Conservation (phyloP, 2,888 invertebrate genomes). For the Nycteola revayana region DNA sequence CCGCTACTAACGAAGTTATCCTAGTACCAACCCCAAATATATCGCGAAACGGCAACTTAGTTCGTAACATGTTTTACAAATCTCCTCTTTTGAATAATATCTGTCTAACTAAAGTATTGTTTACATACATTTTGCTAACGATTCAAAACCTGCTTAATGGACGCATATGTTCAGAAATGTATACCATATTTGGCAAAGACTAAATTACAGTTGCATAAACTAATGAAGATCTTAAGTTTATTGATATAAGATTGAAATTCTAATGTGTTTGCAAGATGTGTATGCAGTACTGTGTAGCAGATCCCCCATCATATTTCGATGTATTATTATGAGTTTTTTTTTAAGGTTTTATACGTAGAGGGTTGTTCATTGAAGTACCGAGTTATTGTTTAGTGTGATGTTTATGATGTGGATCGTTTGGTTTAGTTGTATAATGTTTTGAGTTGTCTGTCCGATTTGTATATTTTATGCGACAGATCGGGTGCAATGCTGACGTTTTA, state of each 20-base stretch:
- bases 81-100: slow-evolving; percentile 10
- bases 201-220: neutral
- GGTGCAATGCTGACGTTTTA: too few relatives aligned
- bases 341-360: slow-evolving; percentile 19
- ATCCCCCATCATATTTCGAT: slow-evolving; percentile 29
- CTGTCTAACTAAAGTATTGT: slow-evolving; percentile 31
- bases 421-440: slow-evolving; percentile 19
- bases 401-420: slow-evolving; percentile 30
- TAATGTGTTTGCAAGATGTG: neutral
- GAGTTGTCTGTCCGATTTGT: too few relatives aligned
- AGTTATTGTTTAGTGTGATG: slow-evolving; percentile 31
- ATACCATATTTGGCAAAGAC: slow-evolving; percentile 17
- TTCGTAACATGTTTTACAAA: too few relatives aligned
- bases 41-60: too few relatives aligned
- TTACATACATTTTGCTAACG: slow-evolving; percentile 37
- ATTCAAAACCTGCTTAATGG: slow-evolving; percentile 35
- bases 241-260: slow-evolving; percentile 8
- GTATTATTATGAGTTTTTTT: slow-evolving; percentile 32
- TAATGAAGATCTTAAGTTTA: neutral
- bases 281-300: too few relatives aligned
- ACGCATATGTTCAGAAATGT: slow-evolving; percentile 40
- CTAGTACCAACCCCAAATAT: too few relatives aligned
- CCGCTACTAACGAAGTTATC: too few relatives aligned
- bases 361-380: slow-evolving; percentile 18
- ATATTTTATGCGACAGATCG: too few relatives aligned